Base-by-base conservation (phyloP, 2,888 invertebrate species). In the Conistra vaccinii region DNA sequence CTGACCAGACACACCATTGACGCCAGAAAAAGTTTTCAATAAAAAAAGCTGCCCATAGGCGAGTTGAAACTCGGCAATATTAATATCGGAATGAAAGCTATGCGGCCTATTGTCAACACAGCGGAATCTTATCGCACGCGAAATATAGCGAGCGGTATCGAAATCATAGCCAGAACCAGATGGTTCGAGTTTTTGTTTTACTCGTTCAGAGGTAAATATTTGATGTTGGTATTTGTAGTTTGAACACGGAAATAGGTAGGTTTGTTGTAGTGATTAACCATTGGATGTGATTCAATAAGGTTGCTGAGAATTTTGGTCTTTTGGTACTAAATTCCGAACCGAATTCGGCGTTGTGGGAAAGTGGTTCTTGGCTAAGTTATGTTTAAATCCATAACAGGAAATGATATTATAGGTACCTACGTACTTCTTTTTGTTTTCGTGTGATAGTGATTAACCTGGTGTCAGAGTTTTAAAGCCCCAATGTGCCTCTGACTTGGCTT, bases 71-170 rank as follows among this genome's bases (percentile, higher is more conserved):
- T 88, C 76, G 84, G 87, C 90, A 91, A 93, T 93, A 94, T 95
- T 94, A 94, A 95, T 94, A 94, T 94, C 90, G 92, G 90, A 94
- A 94, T 94, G 93, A 92, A 90, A 91, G 87, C 84, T 79, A 77
- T 65, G 73, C 74, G 84, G 63, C 51, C 55, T 91, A 93, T 93
- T 91, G 85, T 88, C 78, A 87, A 67, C 69, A 65, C 55, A 39
- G 81, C 87, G 89, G 62, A 62, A 45, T 53, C 45, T 81, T 81
- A 85, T 83, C 85, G 73, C 57, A 32, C 29, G 85, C 83, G 77
- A 84, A 77, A 83, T 51, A 69, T 81, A 69, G 73, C 76, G 75
- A 74, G 20, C 73, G 77, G 89, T 89, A 88, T 84, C 83, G 71
- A 66, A 69, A 72, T 82, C 45, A 55, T 60, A 32, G 67, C 42